A percentile compares a stretch with the other conserved stretches of the same genome.
Evolutionary conservation across 2,113 vertebrate genomes (phyloP).

Genomic region (Eudyptes chrysolophus): DNA sequence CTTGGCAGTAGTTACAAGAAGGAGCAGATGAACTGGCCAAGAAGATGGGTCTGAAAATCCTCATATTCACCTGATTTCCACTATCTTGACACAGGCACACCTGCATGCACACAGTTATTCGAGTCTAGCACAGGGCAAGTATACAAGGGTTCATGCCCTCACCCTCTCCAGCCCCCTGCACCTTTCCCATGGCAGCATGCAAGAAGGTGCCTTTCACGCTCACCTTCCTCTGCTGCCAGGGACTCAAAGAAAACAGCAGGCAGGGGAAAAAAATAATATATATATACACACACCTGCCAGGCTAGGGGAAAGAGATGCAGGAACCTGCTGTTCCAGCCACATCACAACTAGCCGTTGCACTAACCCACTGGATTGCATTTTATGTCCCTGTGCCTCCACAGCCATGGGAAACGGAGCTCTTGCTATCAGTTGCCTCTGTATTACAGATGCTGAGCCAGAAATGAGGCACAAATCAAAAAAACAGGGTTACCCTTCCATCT

Average conservation of each 20-base stretch:
- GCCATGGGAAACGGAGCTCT: not conserved
- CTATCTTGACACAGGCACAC: not conserved
- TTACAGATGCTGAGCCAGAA: not conserved
- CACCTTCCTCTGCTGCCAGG: not conserved
- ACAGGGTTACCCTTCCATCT: not conserved
- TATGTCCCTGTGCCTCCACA: not conserved
- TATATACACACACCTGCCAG: fast-evolving
- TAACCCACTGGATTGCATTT: not conserved
- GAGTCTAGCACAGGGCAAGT: fast-evolving
- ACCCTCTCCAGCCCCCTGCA: not conserved
- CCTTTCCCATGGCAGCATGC: fast-evolving
- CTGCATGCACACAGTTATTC: not conserved
- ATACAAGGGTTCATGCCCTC: not conserved
- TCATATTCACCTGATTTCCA: not conserved
- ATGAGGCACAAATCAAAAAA: not conserved
- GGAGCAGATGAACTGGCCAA: not conserved
- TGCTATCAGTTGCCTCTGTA: not conserved
- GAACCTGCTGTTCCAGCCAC: not conserved
- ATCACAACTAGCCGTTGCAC: not conserved
- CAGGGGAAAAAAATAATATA: not conserved
- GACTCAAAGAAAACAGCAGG: not conserved
- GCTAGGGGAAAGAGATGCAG: not conserved
- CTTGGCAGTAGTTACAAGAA: not conserved
- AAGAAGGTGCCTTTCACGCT: not conserved
- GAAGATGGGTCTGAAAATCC: not conserved